Evolutionary conservation across 2,797 vertebrate genomes (phyloP).

Genomic region (Macroramphosus scolopax): DNA sequence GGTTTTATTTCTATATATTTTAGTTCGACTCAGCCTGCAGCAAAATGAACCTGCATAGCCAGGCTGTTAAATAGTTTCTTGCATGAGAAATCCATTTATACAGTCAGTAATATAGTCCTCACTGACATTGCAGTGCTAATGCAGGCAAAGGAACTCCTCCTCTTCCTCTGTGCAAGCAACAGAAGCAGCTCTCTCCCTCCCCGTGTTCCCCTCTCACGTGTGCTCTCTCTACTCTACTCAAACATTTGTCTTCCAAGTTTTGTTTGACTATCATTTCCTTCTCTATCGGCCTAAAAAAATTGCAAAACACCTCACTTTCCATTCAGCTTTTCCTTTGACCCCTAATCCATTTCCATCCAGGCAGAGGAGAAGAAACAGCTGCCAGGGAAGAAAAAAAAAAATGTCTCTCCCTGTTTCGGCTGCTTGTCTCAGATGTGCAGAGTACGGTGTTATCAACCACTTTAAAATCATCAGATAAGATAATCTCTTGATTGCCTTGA

Average conservation of each 20-base stretch:
- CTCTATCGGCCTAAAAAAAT: conserved; percentile 13
- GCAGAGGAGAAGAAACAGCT: conserved; percentile 25
- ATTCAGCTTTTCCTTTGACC: conserved; percentile 23
- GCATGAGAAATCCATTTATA: conserved; percentile 55
- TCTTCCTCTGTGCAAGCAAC: conserved; percentile 32
- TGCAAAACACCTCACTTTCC: conserved; percentile 16
- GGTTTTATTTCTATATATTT: conserved; percentile 47
- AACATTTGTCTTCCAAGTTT: conserved; percentile 45
- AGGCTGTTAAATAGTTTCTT: no score
- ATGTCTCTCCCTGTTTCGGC: conserved; percentile 1
- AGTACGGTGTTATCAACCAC: conserved; percentile 40
- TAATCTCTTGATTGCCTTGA: conserved; percentile 54
- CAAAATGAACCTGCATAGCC: conserved; percentile 18
- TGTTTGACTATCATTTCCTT: conserved; percentile 46
- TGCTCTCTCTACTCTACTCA: conserved; percentile 18
- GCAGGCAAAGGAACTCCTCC: conserved; percentile 53
- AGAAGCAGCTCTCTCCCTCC: conserved; percentile 9
- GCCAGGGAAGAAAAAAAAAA: not conserved
- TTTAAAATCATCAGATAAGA: conserved; percentile 47
- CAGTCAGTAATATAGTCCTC: conserved; percentile 65
- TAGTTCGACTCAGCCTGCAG: conserved; percentile 55
- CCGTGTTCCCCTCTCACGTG: conserved; percentile 6
- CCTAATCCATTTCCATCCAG: conserved; percentile 16
- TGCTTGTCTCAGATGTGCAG: conserved; percentile 21
- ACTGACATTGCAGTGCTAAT: conserved; percentile 75